Percentiles rank a stretch among this genome's conserved stretches.
phyloP scores from a whole-genome alignment of 2,113 vertebrate genomes.

The Hydrolagus affinis region DNA sequence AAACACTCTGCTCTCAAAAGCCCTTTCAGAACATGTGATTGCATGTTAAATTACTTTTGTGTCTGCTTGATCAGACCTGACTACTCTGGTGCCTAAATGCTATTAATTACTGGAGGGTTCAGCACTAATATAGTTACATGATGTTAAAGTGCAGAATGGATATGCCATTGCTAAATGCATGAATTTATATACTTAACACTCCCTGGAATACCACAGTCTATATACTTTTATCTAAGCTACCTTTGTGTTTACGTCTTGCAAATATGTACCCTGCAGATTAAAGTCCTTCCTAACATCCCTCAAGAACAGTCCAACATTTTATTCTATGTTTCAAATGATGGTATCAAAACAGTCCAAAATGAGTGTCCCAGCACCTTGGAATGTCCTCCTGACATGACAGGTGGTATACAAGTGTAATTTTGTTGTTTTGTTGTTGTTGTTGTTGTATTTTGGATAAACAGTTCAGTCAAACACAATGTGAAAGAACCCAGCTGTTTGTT shows the following conservation, averaged over 20 bases:
- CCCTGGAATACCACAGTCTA: constrained; percentile 18
- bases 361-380: too few species aligned
- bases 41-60: constrained; percentile 62
- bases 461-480: too few species aligned
- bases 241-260: not conserved
- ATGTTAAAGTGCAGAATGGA: constrained; percentile 31
- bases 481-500: too few species aligned
- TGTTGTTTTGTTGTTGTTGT: too few species aligned
- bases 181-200: constrained; percentile 22
- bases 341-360: not conserved
- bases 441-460: too few species aligned
- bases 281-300: not conserved
- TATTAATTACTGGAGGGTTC: constrained; percentile 64
- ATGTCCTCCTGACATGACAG: too few species aligned
- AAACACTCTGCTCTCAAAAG: constrained; percentile 46
- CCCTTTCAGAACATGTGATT: constrained; percentile 51
- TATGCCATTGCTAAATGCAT: constrained; percentile 23
- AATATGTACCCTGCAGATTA: not conserved
- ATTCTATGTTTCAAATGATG: not conserved
- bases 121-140: constrained; percentile 45
- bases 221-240: not conserved
- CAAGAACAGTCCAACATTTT: not conserved
- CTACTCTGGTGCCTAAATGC: constrained; percentile 55
- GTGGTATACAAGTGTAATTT: too few species aligned
- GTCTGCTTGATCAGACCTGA: constrained; percentile 65